Conservation (phyloP, 2,888 invertebrate genomes). For the Tanypteryx hageni region DNA sequence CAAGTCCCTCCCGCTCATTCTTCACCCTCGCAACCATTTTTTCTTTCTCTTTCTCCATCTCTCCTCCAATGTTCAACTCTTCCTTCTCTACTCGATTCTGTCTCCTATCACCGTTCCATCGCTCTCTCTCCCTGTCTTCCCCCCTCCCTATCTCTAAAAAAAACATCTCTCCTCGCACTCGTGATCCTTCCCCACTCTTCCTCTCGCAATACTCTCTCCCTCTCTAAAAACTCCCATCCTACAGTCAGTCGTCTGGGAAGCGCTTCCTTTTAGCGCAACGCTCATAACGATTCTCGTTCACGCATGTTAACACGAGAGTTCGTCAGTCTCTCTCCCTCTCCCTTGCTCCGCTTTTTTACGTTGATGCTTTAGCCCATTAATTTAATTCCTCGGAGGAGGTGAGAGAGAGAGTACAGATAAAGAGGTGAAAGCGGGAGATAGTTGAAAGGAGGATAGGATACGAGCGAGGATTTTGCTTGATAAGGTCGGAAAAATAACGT, state of each 20-base stretch:
- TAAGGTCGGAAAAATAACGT: not conserved
- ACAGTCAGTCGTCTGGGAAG: constrained; percentile 22
- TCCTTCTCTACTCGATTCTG: not conserved
- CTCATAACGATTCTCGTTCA: constrained; percentile 64
- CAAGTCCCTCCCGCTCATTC: not conserved
- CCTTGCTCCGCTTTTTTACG: not conserved
- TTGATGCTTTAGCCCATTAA: constrained; percentile 33
- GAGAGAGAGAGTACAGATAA: not conserved
- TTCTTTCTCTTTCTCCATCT: not conserved
- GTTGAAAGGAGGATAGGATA: not conserved
- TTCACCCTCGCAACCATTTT: not conserved
- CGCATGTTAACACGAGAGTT: constrained; percentile 57
- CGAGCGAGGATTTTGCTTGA: not conserved
- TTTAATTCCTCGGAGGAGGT: not conserved
- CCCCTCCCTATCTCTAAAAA: not conserved
- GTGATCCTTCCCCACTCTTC: not conserved
- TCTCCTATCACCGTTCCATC: not conserved
- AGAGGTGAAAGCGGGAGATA: not conserved
- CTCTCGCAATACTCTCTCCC: not conserved
- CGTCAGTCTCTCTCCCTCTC: constrained; percentile 16
- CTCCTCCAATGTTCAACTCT: not conserved
- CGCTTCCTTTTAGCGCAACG: constrained; percentile 57
- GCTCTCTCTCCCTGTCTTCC: not conserved
- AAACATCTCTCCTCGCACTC: not conserved
- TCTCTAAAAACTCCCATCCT: not conserved